A percentile compares a stretch with the other conserved stretches of the same genome.
These are phyloP conservation scores for Podiceps cristatus DNA, from an alignment of 2,113 vertebrate species.

Conservation along the genomic window DNA sequence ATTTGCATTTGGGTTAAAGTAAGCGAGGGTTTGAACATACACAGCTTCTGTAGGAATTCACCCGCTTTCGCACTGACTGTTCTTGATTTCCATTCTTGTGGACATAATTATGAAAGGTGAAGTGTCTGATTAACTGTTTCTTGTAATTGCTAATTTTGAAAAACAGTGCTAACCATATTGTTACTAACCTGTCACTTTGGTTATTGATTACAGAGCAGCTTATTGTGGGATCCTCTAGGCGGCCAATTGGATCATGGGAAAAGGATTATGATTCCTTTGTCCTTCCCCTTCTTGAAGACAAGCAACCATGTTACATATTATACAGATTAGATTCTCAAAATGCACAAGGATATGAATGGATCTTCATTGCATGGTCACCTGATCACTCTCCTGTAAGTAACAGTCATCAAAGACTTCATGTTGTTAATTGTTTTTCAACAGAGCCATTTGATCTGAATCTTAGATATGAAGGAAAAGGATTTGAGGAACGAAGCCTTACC, in stretches of 20 bases:
- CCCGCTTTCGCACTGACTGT: not conserved
- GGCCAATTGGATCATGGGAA: constrained; percentile 87
- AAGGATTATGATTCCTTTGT: constrained; percentile 90
- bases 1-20: not conserved
- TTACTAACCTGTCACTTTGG: not conserved
- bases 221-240: constrained; percentile 81
- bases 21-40: not conserved
- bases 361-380: constrained; percentile 96
- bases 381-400: constrained; percentile 90
- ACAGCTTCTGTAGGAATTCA: not conserved
- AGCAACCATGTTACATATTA: constrained; percentile 90
- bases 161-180: not conserved
- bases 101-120: not conserved
- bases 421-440: not conserved
- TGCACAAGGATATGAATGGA: constrained; percentile 95
- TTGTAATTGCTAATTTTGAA: not conserved
- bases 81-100: not conserved
- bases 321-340: constrained; percentile 95
- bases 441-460: not conserved
- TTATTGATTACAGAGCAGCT: constrained; percentile 86
- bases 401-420: not conserved
- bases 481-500: not conserved
- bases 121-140: not conserved
- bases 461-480: not conserved
- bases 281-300: constrained; percentile 89